phyloP scores from a whole-genome alignment of 2,888 invertebrate genomes.

The Piscicola geometra region DNA sequence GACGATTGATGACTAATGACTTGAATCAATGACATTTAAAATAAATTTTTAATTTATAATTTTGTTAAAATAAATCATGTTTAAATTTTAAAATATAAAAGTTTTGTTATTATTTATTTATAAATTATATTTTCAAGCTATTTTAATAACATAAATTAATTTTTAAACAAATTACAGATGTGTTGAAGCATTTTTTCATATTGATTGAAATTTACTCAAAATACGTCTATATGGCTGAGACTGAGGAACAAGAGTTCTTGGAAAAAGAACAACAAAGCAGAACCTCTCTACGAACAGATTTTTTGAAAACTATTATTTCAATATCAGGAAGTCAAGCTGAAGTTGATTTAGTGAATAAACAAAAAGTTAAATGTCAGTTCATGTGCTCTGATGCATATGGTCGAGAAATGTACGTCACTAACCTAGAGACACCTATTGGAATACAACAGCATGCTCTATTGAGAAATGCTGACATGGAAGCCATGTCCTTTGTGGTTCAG shows the following conservation, averaged over 20 bases:
- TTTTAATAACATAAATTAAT: no score
- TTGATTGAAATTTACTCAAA: no score
- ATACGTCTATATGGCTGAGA: no score
- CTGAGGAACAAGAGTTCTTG: background rate
- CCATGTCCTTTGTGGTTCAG: slow-evolving; percentile 4
- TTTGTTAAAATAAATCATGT: background rate
- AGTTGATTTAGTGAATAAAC: slow-evolving; percentile 48
- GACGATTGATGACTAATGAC: slow-evolving; percentile 14
- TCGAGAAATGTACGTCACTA: slow-evolving; percentile 46
- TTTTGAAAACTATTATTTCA: slow-evolving; percentile 48
- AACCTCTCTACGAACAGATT: slow-evolving; percentile 50
- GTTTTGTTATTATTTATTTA: background rate
- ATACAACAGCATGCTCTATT: slow-evolving; percentile 49
- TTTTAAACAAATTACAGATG: no score
- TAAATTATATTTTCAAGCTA: background rate
- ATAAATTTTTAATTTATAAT: background rate
- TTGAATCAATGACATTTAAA: background rate
- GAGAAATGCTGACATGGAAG: slow-evolving; percentile 47
- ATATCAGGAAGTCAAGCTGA: slow-evolving; percentile 45
- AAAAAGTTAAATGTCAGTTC: slow-evolving; percentile 47
- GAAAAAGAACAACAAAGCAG: slow-evolving; percentile 40
- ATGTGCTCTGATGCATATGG: slow-evolving; percentile 47
- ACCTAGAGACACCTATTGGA: slow-evolving; percentile 51
- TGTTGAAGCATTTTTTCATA: no score
- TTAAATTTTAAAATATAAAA: background rate